Evolutionary conservation across 1,140 invertebrate genomes (phyloP), one percentile per base, ranked within the genome.

Genomic region (Bombus picipes): DNA sequence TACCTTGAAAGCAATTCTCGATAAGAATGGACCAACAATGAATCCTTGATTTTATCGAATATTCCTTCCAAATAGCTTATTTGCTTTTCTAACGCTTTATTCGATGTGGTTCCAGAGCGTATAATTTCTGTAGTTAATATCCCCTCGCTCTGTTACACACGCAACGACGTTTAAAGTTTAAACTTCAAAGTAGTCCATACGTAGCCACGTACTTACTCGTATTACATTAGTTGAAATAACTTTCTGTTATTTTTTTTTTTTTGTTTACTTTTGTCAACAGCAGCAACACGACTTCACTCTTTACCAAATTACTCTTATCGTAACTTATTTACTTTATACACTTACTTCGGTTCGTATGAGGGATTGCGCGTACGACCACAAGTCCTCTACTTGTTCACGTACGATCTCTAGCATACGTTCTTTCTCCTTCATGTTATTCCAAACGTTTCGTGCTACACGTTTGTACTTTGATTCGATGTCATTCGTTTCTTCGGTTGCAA

Each of bases 401-500:
- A 96, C 95, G 15, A 94, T 87, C 81, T 95, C 95, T 37, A 97
- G 92, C 18, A 95, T 96, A 47, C 94, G 92, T 80, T 96, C 95
- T 73, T 96, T 93, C 68, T 96, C 95, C 86, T 96, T 96, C 96
- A 97, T 96, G 83, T 96, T 96, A 28, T 91, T 90, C 93, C 96
- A 96, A 34, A 97, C 96, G 43, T 95, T 94, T 39, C 94, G 92
- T 75, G 96, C 95, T 76, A 97, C 91, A 76, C 92, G 94, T 87
- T 95, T 96, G 88, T 96, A 97, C 83, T 96, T 96, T 43, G 95
- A 93, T 81, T 96, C 96, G 59, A 96, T 94, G 85, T 97, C 96
- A 43, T 96, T 95, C 2, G 97, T 92, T 91, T 97, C 96, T 90
- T 97, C 96, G 81, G 96, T 94, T 0, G 96, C 96, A 5, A 96